Conservation (phyloP, 2,113 vertebrate species). For the Anarhynchus alexandrinus region DNA sequence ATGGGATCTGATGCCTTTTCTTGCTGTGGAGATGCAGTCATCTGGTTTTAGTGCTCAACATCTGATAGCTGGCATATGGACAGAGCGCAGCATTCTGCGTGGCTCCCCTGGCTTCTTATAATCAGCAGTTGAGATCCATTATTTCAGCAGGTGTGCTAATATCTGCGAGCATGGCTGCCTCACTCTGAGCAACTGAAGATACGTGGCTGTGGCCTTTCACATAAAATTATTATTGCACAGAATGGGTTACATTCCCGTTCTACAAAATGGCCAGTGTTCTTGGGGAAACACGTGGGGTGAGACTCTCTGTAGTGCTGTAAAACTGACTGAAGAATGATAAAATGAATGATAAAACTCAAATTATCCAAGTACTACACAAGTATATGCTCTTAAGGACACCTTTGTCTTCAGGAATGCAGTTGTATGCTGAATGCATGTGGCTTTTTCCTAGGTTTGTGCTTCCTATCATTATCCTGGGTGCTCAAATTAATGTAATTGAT, state of each 20-base stretch:
- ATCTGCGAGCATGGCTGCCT: background rate
- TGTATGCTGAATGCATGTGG: background rate
- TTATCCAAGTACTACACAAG: background rate
- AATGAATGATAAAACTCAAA: background rate
- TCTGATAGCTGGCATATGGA: slow-evolving; percentile 20
- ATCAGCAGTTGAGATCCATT: background rate
- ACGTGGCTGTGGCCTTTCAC: background rate
- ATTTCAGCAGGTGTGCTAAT: slow-evolving; percentile 13
- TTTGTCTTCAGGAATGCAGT: background rate
- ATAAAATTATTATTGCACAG: background rate
- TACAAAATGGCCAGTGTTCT: background rate
- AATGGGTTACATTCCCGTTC: background rate
- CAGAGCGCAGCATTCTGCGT: background rate
- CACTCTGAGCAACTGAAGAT: background rate
- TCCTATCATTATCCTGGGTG: background rate
- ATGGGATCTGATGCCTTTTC: slow-evolving; percentile 10
- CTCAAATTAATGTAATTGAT: background rate
- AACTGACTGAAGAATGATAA: background rate
- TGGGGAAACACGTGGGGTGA: background rate
- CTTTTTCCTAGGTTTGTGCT: background rate
- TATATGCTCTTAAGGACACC: background rate
- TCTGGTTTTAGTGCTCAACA: slow-evolving; percentile 29
- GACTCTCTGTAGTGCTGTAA: background rate
- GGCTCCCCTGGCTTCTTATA: background rate
- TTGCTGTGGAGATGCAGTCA: background rate